Percentiles rank a stretch among this genome's conserved stretches.
These are phyloP conservation scores for Cryptoblepharus egeriae DNA, from an alignment of 2,797 vertebrate genomes.

Conservation along the genomic window DNA sequence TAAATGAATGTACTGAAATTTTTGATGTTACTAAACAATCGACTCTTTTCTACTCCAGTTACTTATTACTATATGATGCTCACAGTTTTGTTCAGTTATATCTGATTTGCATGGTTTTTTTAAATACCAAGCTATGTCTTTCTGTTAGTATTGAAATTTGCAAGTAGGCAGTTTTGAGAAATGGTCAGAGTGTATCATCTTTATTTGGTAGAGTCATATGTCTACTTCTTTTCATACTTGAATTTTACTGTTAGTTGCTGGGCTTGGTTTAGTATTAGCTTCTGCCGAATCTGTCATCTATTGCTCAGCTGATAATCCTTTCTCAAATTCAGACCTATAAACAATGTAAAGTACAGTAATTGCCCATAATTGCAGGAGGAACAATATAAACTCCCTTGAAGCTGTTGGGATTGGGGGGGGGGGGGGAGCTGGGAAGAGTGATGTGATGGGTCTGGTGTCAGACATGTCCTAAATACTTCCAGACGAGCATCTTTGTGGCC, in stretches of 20 bases:
- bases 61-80: neutral
- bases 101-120: too few species aligned
- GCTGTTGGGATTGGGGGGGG: too few species aligned
- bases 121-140: neutral
- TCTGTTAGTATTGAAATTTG: neutral
- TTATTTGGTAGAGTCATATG: neutral
- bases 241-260: neutral
- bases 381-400: too few species aligned
- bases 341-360: too few species aligned
- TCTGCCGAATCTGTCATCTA: neutral
- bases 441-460: too few species aligned
- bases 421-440: too few species aligned
- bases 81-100: neutral
- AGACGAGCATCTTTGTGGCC: too few species aligned
- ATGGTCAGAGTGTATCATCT: neutral
- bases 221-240: neutral
- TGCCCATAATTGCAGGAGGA: too few species aligned
- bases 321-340: neutral
- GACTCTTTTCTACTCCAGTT: neutral
- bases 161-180: rapidly evolving
- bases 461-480: too few species aligned
- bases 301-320: neutral
- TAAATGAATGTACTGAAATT: neutral
- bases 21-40: neutral
- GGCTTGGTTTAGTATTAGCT: rapidly evolving